A percentile compares a stretch with the other conserved stretches of the same genome.
These are phyloP conservation scores for Argya squamiceps DNA, from an alignment of 2,797 vertebrate genomes.

Conservation along the genomic window DNA sequence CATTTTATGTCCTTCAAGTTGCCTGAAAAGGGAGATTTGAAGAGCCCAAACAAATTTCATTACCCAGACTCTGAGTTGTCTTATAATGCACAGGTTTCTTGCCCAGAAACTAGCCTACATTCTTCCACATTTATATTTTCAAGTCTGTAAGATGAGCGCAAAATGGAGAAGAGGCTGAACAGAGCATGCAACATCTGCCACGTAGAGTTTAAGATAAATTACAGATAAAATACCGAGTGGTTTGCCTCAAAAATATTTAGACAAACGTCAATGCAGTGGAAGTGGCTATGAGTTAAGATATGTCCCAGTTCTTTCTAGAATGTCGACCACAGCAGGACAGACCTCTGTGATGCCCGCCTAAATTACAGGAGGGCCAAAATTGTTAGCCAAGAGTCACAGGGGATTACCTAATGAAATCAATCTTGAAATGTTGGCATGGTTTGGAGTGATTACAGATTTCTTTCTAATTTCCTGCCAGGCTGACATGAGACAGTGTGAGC, in stretches of 20 bases:
- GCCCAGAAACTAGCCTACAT: accelerated
- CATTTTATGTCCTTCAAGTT: not conserved
- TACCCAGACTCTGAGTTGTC: accelerated
- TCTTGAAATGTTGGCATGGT: not conserved
- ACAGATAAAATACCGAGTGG: not conserved
- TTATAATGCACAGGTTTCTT: not conserved
- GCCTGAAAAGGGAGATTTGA: not conserved
- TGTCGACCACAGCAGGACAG: not conserved
- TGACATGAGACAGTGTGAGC: constrained; percentile 2
- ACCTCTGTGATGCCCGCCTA: constrained; percentile 1
- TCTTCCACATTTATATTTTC: not conserved
- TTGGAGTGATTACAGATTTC: not conserved
- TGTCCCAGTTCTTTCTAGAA: not conserved
- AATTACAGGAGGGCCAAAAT: not conserved
- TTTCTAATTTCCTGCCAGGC: not conserved
- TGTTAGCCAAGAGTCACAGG: not conserved
- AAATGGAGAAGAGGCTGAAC: not conserved
- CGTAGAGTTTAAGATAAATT: not conserved
- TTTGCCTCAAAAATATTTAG: not conserved
- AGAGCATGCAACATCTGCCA: not conserved
- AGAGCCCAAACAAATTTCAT: not conserved
- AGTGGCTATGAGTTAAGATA: not conserved
- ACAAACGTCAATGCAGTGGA: not conserved
- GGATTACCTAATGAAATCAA: not conserved
- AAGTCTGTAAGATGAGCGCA: not conserved